Evolutionary conservation across 2,888 invertebrate species (phyloP).

Genomic region (Campopleginae sp.): DNA sequence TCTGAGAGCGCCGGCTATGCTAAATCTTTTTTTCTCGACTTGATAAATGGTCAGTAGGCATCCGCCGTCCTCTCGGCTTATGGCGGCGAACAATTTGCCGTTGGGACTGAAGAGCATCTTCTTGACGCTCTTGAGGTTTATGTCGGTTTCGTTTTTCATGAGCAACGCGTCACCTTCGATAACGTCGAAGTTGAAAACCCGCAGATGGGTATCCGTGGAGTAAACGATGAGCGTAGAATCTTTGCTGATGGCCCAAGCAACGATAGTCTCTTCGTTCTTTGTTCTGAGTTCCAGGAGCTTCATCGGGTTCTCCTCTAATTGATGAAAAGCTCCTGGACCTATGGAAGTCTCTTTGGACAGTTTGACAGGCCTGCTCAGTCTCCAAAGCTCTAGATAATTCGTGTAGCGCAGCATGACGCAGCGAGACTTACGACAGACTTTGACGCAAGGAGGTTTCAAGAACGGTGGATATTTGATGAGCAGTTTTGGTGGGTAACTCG

Average conservation of each 20-base stretch:
- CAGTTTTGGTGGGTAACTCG: conserved; percentile 89
- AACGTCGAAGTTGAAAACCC: conserved; percentile 88
- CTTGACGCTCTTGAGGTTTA: conserved; percentile 76
- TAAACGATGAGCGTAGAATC: conserved; percentile 91
- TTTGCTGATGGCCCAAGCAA: conserved; percentile 89
- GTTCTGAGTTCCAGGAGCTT: conserved; percentile 90
- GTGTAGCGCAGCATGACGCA: conserved; percentile 86
- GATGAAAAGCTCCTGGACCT: conserved; percentile 70
- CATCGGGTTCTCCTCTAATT: conserved; percentile 85
- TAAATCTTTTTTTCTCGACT: conserved; percentile 76
- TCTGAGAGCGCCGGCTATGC: conserved; percentile 71
- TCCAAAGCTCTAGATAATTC: conserved; percentile 88
- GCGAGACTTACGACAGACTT: conserved; percentile 85
- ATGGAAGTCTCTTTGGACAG: conserved; percentile 73
- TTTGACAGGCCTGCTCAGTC: conserved; percentile 84
- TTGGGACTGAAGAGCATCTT: conserved; percentile 81
- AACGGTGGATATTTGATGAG: conserved; percentile 90
- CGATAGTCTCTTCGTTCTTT: conserved; percentile 88
- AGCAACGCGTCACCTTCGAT: conserved; percentile 83
- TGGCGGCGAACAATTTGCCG: conserved; percentile 77
- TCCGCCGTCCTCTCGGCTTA: conserved; percentile 71
- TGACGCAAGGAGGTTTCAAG: conserved; percentile 87
- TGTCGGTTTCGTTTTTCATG: conserved; percentile 75
- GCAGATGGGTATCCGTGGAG: conserved; percentile 88
- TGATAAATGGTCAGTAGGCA: conserved; percentile 76